A percentile compares a stretch with the other conserved stretches of the same genome.
Conservation (phyloP, 2,888 invertebrate species). For the Xestia xanthographa region DNA sequence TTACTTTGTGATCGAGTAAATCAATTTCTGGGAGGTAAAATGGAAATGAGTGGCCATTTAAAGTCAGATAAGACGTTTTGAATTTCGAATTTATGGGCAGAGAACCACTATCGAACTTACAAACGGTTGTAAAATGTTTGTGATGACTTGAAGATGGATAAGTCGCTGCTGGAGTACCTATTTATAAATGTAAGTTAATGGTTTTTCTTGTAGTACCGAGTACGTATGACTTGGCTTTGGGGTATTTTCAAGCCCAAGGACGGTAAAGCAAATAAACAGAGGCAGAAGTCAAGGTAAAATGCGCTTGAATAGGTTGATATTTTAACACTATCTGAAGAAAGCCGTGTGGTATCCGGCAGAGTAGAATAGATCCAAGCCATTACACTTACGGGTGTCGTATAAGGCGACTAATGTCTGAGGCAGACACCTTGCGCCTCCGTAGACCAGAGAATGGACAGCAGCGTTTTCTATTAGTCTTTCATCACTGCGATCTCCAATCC, state of each 20-base stretch:
- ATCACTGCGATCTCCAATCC: no score
- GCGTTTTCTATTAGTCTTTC: no score
- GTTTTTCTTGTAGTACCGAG: not conserved
- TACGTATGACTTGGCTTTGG: not conserved
- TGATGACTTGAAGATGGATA: slow-evolving; percentile 3
- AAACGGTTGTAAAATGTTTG: slow-evolving; percentile 46
- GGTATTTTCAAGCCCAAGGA: not conserved
- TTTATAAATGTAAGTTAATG: slow-evolving; percentile 1
- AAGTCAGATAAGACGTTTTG: slow-evolving; percentile 62
- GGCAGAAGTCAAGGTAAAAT: slow-evolving; percentile 20
- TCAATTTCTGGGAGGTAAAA: slow-evolving; percentile 72
- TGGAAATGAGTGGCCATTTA: slow-evolving; percentile 69
- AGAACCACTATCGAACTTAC: slow-evolving; percentile 33
- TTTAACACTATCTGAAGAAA: not conserved
- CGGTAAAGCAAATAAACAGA: slow-evolving; percentile 24
- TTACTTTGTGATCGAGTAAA: slow-evolving; percentile 74
- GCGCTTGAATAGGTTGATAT: not conserved
- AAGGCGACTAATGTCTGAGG: no score
- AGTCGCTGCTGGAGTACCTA: not conserved
- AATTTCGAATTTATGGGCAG: slow-evolving; percentile 59
- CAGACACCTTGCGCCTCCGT: no score
- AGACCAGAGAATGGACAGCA: no score
- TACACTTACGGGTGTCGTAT: no score
- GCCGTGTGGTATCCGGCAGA: no score
- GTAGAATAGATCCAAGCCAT: no score